Evolutionary conservation across 2,113 vertebrate genomes (phyloP).

Genomic region (Gulo gulo): DNA sequence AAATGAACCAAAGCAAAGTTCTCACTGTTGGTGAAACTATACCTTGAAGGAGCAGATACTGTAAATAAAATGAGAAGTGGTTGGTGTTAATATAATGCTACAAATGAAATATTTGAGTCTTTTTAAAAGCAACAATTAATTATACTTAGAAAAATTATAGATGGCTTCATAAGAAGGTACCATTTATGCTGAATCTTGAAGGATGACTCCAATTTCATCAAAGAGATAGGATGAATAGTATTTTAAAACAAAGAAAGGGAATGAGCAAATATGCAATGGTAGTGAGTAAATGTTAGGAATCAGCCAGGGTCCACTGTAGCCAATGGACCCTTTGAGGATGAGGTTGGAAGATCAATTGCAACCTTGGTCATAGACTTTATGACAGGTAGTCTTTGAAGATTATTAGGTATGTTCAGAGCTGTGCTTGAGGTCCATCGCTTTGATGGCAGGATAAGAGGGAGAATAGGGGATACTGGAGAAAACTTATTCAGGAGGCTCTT

Average conservation of each 20-base stretch:
- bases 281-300: background rate
- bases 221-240: background rate
- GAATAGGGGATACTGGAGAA: background rate
- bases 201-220: background rate
- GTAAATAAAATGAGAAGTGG: background rate
- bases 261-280: background rate
- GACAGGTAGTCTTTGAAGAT: background rate
- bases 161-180: background rate
- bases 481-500: background rate
- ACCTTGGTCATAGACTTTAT: background rate
- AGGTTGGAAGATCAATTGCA: background rate
- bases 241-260: background rate
- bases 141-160: background rate
- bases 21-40: background rate
- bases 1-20: background rate
- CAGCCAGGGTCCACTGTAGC: background rate
- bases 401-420: background rate
- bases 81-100: background rate
- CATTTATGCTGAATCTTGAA: background rate
- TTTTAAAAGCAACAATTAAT: background rate
- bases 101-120: background rate
- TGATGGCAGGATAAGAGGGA: background rate
- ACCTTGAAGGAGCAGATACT: background rate
- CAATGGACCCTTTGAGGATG: background rate
- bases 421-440: background rate